Evolutionary conservation across 2,113 vertebrate genomes (phyloP).

Genomic region (Indri indri): DNA sequence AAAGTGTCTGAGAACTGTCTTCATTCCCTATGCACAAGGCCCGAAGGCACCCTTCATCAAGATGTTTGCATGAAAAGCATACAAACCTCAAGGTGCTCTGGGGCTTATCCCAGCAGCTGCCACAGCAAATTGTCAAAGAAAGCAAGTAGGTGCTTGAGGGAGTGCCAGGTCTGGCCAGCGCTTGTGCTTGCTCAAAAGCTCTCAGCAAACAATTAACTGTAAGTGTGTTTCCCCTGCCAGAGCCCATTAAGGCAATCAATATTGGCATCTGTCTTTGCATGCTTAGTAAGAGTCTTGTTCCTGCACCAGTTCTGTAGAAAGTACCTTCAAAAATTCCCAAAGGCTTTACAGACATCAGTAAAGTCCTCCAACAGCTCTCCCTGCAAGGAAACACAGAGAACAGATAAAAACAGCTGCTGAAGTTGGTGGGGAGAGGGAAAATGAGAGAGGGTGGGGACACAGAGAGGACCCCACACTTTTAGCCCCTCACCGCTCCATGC

Average conservation of each 20-base stretch:
- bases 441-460: background rate
- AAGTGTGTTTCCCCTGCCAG: constrained; percentile 42
- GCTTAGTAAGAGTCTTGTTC: constrained; percentile 9
- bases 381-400: background rate
- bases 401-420: background rate
- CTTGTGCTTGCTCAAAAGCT: background rate
- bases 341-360: constrained; percentile 14
- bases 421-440: background rate
- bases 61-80: background rate
- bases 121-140: background rate
- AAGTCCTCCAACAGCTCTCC: background rate
- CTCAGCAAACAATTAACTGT: constrained; percentile 34
- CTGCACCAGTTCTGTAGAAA: background rate
- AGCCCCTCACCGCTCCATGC: background rate
- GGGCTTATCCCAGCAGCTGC: constrained; percentile 16
- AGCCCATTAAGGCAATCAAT: constrained; percentile 46
- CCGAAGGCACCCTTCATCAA: background rate
- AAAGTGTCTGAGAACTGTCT: background rate
- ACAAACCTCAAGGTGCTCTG: background rate
- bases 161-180: background rate
- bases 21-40: background rate
- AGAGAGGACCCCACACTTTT: background rate
- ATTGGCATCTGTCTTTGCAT: constrained; percentile 51
- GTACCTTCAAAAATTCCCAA: constrained; percentile 6
- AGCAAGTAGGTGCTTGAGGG: constrained; percentile 39